Evolutionary conservation across 1,140 invertebrate species (phyloP).

Genomic region (Microplitis demolitor): DNA sequence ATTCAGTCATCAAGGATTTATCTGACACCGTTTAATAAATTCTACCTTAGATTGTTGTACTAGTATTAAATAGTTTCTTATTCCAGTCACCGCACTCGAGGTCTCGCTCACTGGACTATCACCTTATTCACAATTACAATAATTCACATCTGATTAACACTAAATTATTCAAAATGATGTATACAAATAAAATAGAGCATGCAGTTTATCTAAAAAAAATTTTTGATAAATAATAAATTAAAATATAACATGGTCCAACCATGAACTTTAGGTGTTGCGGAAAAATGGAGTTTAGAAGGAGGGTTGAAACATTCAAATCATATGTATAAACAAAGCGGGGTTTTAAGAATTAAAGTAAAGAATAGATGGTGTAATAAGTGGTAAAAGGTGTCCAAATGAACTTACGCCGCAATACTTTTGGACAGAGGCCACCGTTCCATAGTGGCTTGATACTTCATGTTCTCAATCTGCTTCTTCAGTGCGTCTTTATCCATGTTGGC

Average conservation of each 20-base stretch:
- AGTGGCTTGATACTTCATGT: conserved; percentile 93
- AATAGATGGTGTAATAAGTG: not conserved
- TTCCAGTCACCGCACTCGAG: not conserved
- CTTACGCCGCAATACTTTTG: conserved; percentile 94
- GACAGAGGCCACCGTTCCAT: conserved; percentile 95
- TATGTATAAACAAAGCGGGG: not conserved
- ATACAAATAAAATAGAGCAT: not conserved
- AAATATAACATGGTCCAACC: too few species aligned
- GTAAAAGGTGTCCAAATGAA: conserved; percentile 51
- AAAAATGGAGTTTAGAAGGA: too few species aligned
- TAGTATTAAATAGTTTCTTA: not conserved
- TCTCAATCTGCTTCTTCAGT: conserved; percentile 95
- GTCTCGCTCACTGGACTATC: not conserved
- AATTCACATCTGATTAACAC: not conserved
- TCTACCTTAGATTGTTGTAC: too few species aligned
- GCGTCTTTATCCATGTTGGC: conserved; percentile 96
- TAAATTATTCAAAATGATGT: not conserved
- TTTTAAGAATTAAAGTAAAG: not conserved
- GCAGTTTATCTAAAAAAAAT: too few species aligned
- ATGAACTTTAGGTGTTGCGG: too few species aligned
- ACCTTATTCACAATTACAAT: not conserved
- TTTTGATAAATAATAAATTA: too few species aligned
- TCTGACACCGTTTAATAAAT: not conserved
- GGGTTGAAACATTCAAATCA: too few species aligned
- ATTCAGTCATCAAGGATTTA: not conserved